These are phyloP conservation scores for Scaptomyza parva DNA, from an alignment of 2,888 invertebrate species.

Conservation along the genomic window DNA sequence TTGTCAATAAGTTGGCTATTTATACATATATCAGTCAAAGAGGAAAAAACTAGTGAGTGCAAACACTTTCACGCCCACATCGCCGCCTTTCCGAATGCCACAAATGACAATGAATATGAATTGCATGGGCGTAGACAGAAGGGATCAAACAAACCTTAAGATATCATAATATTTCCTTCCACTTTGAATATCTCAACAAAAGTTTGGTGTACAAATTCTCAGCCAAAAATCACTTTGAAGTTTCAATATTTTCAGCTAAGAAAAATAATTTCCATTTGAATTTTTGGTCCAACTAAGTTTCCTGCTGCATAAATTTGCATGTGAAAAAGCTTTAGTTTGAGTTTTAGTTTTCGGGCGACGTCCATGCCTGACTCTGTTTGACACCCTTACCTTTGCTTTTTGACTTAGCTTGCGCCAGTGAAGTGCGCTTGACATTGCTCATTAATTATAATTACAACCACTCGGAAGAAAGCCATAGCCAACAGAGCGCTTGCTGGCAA, in stretches of 20 bases:
- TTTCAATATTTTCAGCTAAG: neutral
- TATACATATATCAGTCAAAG: slow-evolving; percentile 17
- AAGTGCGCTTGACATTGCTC: slow-evolving; percentile 58
- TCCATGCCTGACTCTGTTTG: neutral
- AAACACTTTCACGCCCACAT: slow-evolving; percentile 5
- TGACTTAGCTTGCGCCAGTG: slow-evolving; percentile 28
- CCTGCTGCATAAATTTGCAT: slow-evolving; percentile 2
- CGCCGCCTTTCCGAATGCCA: neutral
- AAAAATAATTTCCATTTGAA: neutral
- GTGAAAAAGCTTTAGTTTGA: neutral
- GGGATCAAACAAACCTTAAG: neutral
- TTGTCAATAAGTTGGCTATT: slow-evolving; percentile 18
- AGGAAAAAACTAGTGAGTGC: slow-evolving; percentile 14
- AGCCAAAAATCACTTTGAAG: neutral
- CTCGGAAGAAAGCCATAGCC: slow-evolving; percentile 39
- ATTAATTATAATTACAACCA: slow-evolving; percentile 74
- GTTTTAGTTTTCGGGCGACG: neutral
- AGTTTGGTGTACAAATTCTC: too few species aligned
- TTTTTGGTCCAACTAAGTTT: neutral
- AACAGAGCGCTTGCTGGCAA: slow-evolving; percentile 28
- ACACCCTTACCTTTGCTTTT: slow-evolving; percentile 15
- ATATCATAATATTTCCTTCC: too few species aligned
- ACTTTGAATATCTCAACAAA: too few species aligned
- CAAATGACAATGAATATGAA: slow-evolving; percentile 21
- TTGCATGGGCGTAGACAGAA: neutral